Conservation (phyloP, 2,888 invertebrate species). For the Schizaphis graminum region DNA sequence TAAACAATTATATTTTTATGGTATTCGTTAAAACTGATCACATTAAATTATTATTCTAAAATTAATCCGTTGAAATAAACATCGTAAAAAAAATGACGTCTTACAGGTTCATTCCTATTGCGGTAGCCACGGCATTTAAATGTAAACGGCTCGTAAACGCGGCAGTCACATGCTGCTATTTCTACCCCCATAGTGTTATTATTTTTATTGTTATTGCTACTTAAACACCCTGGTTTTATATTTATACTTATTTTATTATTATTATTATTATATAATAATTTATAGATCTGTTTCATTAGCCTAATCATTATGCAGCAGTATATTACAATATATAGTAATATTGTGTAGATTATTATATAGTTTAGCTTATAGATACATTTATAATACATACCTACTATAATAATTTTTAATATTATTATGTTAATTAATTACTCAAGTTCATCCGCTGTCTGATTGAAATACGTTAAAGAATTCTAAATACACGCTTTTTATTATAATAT, state of each 20-base stretch:
- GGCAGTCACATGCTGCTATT: background rate
- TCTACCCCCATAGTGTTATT: conserved; percentile 41
- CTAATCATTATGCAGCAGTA: background rate
- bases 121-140: conserved; percentile 48
- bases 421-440: conserved; percentile 40
- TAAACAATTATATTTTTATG: background rate
- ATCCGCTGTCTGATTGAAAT: background rate
- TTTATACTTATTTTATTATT: conserved; percentile 23
- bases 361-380: background rate
- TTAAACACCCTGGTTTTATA: conserved; percentile 55
- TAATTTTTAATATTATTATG: background rate
- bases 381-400: background rate
- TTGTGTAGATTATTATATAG: background rate
- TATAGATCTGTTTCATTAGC: conserved; percentile 41
- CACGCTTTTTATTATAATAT: conserved; percentile 34
- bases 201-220: conserved; percentile 61
- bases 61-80: conserved; percentile 31
- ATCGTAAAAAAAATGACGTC: conserved; percentile 20
- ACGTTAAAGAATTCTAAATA: conserved; percentile 7
- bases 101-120: conserved; percentile 38
- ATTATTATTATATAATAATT: conserved; percentile 36
- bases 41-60: conserved; percentile 9
- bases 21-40: background rate
- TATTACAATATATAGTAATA: background rate
- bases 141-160: conserved; percentile 54